Conservation (phyloP, 2,113 vertebrate genomes). For the Cyprinodon brontotheroides region DNA sequence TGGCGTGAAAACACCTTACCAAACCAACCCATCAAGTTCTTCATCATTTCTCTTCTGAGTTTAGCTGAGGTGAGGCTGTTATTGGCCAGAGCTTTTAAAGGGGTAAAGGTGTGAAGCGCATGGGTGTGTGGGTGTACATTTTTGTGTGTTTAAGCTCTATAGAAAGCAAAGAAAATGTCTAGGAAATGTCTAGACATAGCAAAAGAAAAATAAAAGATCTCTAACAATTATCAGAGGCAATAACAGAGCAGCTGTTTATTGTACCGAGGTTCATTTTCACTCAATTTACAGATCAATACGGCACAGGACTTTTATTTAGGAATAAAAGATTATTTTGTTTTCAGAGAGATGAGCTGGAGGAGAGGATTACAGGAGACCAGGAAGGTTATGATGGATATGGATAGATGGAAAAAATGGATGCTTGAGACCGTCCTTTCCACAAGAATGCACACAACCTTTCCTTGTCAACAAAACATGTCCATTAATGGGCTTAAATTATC, state of each 20-base stretch:
- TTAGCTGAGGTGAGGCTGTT: constrained; percentile 8
- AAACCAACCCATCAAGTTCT: constrained; percentile 19
- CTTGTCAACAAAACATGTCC: constrained; percentile 54
- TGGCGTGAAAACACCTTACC: constrained; percentile 21
- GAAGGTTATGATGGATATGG: constrained; percentile 17
- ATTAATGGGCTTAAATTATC: constrained; percentile 57
- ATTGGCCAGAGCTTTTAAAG: neutral
- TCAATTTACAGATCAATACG: neutral
- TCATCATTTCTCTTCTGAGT: constrained; percentile 14
- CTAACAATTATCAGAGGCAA: neutral
- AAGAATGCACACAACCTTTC: constrained; percentile 43
- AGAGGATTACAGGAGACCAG: neutral
- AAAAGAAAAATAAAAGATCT: neutral
- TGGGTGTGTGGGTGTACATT: neutral
- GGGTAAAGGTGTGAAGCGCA: neutral
- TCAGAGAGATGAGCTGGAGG: neutral
- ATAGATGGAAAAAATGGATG: constrained; percentile 27
- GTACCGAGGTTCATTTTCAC: too few species aligned
- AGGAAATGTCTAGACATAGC: neutral
- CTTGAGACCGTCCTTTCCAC: constrained; percentile 58
- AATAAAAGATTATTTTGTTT: neutral
- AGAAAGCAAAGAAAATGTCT: neutral
- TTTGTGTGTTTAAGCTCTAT: neutral
- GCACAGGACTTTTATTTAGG: neutral
- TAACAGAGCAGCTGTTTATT: too few species aligned